Conservation (phyloP, 2,797 vertebrate species). For the Astyanax mexicanus region DNA sequence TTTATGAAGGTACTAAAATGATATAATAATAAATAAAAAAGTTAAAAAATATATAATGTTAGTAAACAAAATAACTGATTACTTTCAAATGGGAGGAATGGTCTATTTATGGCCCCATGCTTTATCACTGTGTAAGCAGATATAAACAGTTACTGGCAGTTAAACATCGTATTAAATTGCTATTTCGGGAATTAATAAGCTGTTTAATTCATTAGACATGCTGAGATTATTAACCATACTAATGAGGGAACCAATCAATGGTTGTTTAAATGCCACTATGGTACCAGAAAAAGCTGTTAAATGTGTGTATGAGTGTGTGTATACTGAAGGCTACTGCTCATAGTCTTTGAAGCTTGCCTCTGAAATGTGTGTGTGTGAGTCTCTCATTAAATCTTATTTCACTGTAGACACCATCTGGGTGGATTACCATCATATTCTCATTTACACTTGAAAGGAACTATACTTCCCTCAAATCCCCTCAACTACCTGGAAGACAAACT, state of each 20-base stretch:
- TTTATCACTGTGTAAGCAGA: neutral
- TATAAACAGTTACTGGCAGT: too few species aligned
- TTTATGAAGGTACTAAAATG: too few species aligned
- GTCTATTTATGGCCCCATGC: too few species aligned
- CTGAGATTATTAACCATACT: too few species aligned
- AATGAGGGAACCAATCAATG: neutral
- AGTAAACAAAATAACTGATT: too few species aligned
- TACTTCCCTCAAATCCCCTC: constrained; percentile 56
- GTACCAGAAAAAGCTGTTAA: neutral
- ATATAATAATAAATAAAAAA: too few species aligned
- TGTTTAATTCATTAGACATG: too few species aligned
- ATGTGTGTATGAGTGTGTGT: neutral
- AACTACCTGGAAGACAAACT: constrained; percentile 32
- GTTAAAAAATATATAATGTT: too few species aligned
- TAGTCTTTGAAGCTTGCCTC: constrained; percentile 6
- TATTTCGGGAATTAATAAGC: too few species aligned
- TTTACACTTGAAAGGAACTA: constrained; percentile 62
- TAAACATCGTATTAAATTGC: too few species aligned
- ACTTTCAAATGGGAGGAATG: too few species aligned
- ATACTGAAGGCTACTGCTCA: neutral
- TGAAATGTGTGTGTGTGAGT: constrained; percentile 25
- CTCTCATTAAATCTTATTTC: constrained; percentile 46
- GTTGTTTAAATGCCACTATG: neutral
- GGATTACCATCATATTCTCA: constrained; percentile 61
- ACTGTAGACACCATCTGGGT: constrained; percentile 59